phyloP scores from a whole-genome alignment of 2,888 invertebrate species.

The Stenodera caucasica region DNA sequence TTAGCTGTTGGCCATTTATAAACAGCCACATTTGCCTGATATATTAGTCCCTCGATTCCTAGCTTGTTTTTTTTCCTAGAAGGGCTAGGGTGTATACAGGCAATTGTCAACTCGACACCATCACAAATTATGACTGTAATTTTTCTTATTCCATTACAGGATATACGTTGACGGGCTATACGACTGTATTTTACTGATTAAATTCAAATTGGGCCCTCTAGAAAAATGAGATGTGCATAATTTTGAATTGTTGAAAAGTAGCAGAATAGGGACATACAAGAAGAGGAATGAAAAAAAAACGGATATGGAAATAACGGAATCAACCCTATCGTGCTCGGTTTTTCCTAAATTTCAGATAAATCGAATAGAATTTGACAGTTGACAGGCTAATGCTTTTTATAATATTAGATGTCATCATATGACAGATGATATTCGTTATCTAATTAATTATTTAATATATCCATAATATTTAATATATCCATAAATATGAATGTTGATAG shows the following conservation, averaged over 20 bases:
- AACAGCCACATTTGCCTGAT: conserved; percentile 48
- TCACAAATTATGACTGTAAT: conserved; percentile 52
- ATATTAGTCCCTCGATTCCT: conserved; percentile 50
- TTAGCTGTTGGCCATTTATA: conserved; percentile 41
- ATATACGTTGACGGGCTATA: conserved; percentile 41
- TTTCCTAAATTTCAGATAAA: not conserved
- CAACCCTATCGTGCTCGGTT: not conserved
- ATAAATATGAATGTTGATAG: not conserved
- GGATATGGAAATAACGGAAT: not conserved
- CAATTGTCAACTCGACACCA: conserved; percentile 56
- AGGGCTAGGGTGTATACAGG: conserved; percentile 23
- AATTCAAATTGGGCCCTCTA: conserved; percentile 41
- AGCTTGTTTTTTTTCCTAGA: conserved; percentile 36
- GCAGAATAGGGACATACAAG: not conserved
- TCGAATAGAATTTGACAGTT: not conserved
- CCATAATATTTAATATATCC: too few species aligned
- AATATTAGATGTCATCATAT: not conserved
- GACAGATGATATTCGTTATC: not conserved
- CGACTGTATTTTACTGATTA: conserved; percentile 50
- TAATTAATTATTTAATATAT: conserved; percentile 3
- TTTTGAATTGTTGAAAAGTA: conserved; percentile 5
- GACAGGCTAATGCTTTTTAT: not conserved
- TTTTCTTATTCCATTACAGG: conserved; percentile 51
- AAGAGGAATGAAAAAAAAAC: not conserved
- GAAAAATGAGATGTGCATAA: conserved; percentile 12